Base-by-base conservation (phyloP, 2,888 invertebrate genomes). In the Caenorhabditis parvicauda region DNA sequence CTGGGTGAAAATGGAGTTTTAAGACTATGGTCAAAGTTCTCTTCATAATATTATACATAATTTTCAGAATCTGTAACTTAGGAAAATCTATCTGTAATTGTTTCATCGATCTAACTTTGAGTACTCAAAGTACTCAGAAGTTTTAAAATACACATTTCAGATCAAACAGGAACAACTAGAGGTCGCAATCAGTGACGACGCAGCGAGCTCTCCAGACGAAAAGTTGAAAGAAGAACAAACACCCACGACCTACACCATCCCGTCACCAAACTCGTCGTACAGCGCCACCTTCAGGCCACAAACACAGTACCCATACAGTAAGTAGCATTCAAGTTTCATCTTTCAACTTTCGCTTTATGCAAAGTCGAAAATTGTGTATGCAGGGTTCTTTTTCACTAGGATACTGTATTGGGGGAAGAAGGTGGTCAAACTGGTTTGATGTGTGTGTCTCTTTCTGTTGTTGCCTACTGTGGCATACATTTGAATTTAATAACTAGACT, bases 231-330 rank as follows among this genome's bases (percentile, higher is more conserved):
- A 63, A 14, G 63, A 62, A 17, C 41, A 54, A n/a, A 50, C 43
- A 38, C 29, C n/a, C 3, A 42, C 24, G 3, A 38, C 37, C 1
- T 63, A 54, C 25, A 59, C 56, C n/a, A 45, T 49, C 21, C 54
- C 58, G 19, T 48, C 54, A 17, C 57, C 61, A 6, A 46, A 50
- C 1, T 17, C 54, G 4, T 28, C 58, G n/a, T 66, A 66, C 47
- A 59, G 63, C 42, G 44, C 45, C 0, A 43, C 57, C 0, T 68
- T 68, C 52, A 42, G 69, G 21, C 66, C 69, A 39, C 69, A 69
- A 28, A 56, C 66, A 3, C 65, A 68, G 37, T 60, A 65, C 39
- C 44, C 65, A 14, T 65, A 65, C 48, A 48, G 65, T 68, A 14
- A 37, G 61, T 54, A 49, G 24, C n/a, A n/a, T 38, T 9, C 35